A percentile compares a stretch with the other conserved stretches of the same genome.
These are phyloP conservation scores for Callosobruchus maculatus DNA, from an alignment of 2,888 invertebrate species.

Conservation along the genomic window DNA sequence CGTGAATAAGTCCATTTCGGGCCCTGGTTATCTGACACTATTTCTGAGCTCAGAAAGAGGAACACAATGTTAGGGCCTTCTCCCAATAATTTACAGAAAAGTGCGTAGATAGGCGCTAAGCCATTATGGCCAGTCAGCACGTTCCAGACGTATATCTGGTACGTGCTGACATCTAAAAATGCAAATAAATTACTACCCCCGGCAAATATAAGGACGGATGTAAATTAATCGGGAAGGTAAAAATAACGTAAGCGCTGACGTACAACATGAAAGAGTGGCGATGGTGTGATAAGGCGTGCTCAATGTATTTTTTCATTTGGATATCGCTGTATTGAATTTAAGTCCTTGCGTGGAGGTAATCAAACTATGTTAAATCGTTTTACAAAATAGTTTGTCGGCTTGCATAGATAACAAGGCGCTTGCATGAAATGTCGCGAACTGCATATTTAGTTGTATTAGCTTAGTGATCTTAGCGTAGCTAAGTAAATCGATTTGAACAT, in stretches of 20 bases:
- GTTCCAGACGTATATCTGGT: constrained; percentile 21
- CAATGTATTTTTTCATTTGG: background rate
- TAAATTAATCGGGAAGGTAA: background rate
- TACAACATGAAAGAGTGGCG: background rate
- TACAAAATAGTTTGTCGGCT: background rate
- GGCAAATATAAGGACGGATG: background rate
- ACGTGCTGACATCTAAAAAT: constrained; percentile 28
- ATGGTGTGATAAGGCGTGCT: background rate
- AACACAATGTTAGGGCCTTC: constrained; percentile 19
- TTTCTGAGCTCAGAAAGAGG: background rate
- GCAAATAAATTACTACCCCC: constrained; percentile 19
- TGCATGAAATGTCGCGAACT: background rate
- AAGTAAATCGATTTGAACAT: background rate
- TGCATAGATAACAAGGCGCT: background rate
- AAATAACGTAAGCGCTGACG: background rate
- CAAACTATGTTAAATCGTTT: background rate
- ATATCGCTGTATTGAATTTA: background rate
- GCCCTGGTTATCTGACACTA: background rate
- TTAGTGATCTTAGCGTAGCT: background rate
- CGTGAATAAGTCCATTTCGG: too few species aligned
- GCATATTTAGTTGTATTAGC: background rate
- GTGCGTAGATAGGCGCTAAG: constrained; percentile 26
- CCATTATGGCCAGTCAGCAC: too few species aligned
- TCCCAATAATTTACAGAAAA: constrained; percentile 23
- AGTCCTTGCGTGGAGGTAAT: background rate